A percentile compares a stretch with the other conserved stretches of the same genome.
Conservation (phyloP, 2,113 vertebrate species). For the Podarcis muralis region DNA sequence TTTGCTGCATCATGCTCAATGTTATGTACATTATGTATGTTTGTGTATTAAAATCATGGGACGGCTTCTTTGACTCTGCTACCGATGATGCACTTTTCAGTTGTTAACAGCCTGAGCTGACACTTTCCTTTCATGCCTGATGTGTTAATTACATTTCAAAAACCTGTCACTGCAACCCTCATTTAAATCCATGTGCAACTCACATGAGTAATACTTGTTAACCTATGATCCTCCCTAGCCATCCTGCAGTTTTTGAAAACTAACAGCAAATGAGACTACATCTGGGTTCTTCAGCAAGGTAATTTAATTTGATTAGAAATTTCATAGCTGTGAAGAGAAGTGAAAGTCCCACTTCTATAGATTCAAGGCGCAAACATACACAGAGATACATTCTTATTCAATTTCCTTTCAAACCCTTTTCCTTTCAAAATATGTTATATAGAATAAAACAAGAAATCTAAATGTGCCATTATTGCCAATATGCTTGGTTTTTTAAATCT, state of each 20-base stretch:
- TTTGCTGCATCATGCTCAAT: neutral
- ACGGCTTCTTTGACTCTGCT: neutral
- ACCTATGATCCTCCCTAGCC: neutral
- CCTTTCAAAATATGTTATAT: neutral
- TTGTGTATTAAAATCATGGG: neutral
- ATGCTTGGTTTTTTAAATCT: constrained; percentile 46
- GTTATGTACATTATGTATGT: neutral
- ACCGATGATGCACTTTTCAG: neutral
- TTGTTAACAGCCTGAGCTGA: neutral
- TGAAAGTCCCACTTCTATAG: neutral
- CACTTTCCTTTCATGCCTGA: neutral
- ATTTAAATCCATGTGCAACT: neutral
- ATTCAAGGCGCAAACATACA: neutral
- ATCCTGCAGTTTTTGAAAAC: constrained; percentile 9
- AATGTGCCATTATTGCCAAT: neutral
- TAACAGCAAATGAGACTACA: constrained; percentile 15
- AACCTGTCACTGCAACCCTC: neutral
- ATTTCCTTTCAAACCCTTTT: neutral
- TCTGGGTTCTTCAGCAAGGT: constrained; percentile 6
- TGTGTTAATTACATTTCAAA: neutral
- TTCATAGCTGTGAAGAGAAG: neutral
- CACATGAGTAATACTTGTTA: neutral
- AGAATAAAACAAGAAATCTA: neutral
- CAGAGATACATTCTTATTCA: neutral
- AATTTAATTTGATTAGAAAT: constrained; percentile 41